A percentile compares a stretch with the other conserved stretches of the same genome.
phyloP scores from a whole-genome alignment of 2,113 vertebrate genomes.

The Cercocebus atys region DNA sequence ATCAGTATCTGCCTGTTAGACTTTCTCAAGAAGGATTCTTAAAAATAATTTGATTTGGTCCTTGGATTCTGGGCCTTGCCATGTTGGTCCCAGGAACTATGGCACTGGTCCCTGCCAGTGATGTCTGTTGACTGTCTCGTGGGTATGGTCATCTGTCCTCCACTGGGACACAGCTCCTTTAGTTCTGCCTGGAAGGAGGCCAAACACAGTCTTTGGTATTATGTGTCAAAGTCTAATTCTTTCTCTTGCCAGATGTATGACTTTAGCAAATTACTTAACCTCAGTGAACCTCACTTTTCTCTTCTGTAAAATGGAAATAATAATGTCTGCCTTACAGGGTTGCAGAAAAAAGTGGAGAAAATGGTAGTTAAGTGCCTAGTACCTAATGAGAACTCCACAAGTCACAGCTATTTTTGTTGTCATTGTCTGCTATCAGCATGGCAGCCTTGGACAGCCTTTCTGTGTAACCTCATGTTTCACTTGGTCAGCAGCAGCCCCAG shows the following conservation, averaged over 20 bases:
- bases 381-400: neutral
- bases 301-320: neutral
- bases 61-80: neutral
- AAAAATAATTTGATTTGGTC: neutral
- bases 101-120: neutral
- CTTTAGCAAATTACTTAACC: neutral
- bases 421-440: neutral
- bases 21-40: neutral
- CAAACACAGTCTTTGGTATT: neutral
- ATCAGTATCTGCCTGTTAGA: neutral
- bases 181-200: neutral
- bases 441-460: neutral
- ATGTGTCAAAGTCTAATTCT: neutral
- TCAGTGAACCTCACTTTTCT: neutral
- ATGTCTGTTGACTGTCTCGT: neutral
- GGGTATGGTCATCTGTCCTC: neutral
- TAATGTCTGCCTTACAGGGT: neutral
- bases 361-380: neutral
- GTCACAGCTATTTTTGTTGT: neutral
- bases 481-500: neutral
- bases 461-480: neutral
- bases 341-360: neutral
- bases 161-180: neutral
- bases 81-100: neutral
- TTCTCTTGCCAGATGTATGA: neutral